Base-by-base conservation (phyloP, 2,797 vertebrate species). In the Cirrhinus mrigala region DNA sequence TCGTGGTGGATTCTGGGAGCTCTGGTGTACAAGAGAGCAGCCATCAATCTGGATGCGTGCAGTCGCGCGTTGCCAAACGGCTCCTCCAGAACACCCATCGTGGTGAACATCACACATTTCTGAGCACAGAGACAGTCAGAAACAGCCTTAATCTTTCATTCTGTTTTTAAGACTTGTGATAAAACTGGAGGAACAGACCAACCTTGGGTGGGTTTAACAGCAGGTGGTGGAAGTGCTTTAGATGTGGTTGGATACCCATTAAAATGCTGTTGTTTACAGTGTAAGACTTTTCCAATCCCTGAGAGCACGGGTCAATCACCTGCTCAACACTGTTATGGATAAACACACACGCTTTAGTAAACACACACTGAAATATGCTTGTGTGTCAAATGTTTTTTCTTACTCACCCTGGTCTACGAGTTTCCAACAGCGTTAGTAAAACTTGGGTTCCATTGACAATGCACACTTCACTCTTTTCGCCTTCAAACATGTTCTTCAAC, bases 31-130 rank as follows among this genome's bases (percentile, higher is more conserved):
- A 99, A 95, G 91, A 99, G 94, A 1, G 98, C 96, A 0, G 97
- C 97, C 85, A 98, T 94, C 33, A 99, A 94, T 3, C 97, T 97
- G 50, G 97, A 96, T 3, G 97, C 95, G 0, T 99, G 98, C 84
- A 99, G 97, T 33, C 98, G 97, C 10, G 97, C 96, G 0, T 97
- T 99, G n/a, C 98, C 98, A 90, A 99, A 94, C 0, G 98, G 98
- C 94, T 98, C 97, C 91, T 99, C 97, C 83, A 99, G 92, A 90
- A 99, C 79, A 1, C 98, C 98, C 33, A 99, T 95, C 22, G 98
- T 98, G 1, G 98, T 99, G 92, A 99, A 94, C 94, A 99, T 98
- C n/a, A 96, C 95, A 90, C 94, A 92, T 94, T 97, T 98, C 98
- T 97, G 91, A 69, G 40, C 10, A 15, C 27, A 56, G 20, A 37